Base-by-base conservation (phyloP, 2,888 invertebrate genomes). In the Alloplasta piceator region DNA sequence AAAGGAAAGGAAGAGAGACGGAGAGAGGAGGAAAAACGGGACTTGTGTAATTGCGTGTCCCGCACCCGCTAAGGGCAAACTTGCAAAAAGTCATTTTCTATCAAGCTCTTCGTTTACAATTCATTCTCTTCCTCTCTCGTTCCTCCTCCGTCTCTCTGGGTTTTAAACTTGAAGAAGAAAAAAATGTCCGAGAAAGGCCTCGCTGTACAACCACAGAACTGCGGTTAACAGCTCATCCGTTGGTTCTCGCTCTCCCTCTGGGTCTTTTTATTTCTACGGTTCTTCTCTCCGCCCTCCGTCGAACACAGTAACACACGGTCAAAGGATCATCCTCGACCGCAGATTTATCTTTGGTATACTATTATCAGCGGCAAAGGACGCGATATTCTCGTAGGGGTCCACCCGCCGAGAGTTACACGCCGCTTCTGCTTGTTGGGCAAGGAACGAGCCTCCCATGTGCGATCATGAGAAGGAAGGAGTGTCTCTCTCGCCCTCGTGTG, bases 251-350 rank as follows among this genome's bases (percentile, higher is more conserved):
- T 70, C 39, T 70, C 63, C 52, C 63, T 63, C 72, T n/a, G 39
- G 52, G 48, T 10, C 10, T 10, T 10, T 43, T 10, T 10, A 6
- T 10, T 43, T 10, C 43, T 10, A 10, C 43, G 7, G 7, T 43
- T 10, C 43, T 43, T 14, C 41, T 5, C 43, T 14, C 61, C 14
- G 14, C 39, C 12, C 58, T 56, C 68, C 63, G 58, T 73, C 77
- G 77, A 80, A 80, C 73, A 26, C 26, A 73, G 73, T 73, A 80
- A 80, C 73, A 26, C 26, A 73, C 80, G 80, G 80, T 80, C 80
- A 80, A 80, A 80, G 80, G 80, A 77, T 80, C 77, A 80, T 80
- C 80, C 77, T 56, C 77, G 80, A 80, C 80, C 80, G 76, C 80
- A 80, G 73, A 80, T 80, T 80, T 80, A 80, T 80, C 80, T 77